Base-by-base conservation (phyloP, 2,113 vertebrate genomes). In the Tenebrosternarchus preto region DNA sequence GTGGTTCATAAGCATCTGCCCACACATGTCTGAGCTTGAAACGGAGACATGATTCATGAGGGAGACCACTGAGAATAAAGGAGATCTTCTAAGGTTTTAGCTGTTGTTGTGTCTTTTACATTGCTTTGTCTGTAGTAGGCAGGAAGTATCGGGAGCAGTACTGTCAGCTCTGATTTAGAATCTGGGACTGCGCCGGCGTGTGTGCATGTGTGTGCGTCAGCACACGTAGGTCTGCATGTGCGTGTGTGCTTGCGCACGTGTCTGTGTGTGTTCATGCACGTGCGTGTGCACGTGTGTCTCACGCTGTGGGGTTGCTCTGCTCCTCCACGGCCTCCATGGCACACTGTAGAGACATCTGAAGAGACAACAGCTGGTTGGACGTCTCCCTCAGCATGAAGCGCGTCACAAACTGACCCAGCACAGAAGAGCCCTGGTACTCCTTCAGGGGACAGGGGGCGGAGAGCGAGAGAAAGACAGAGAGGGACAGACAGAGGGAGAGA, bases 381-480 rank as follows among this genome's bases (percentile, higher is more conserved):
- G 96, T 99, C 89, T 99, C 97, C 78, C 96, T 92, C 46, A 99
- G 89, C 87, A 99, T 93, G 85, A 99, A 98, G 2, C 97, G 94
- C 0, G 95, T 99, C 87, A 99, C 94, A 88, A 99, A 99, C 92
- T 99, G 98, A 81, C 96, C 95, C 89, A 96, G 90, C 84, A 96
- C 95, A 0, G 96, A 96, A 82, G 97, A 93, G 22, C 85, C 93
- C 88, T 98, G 96, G 24, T 99, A 99, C 67, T 95, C 95, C 98
- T 99, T 90, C 0, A 5, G 25, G 71, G 53, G 46, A n/a, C 29
- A 72, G 31, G 56, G 39, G 55, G 27, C 20, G 20, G 8, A 57
- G 73, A 43, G 4, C 29, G 31, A 19, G n/a, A 39, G 50, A 61
- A 16, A 46, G 36, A 61, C 27, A 78, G 61, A 69, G 29, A 70